Conservation (phyloP, 2,797 vertebrate species). For the Myotis findleyi region DNA sequence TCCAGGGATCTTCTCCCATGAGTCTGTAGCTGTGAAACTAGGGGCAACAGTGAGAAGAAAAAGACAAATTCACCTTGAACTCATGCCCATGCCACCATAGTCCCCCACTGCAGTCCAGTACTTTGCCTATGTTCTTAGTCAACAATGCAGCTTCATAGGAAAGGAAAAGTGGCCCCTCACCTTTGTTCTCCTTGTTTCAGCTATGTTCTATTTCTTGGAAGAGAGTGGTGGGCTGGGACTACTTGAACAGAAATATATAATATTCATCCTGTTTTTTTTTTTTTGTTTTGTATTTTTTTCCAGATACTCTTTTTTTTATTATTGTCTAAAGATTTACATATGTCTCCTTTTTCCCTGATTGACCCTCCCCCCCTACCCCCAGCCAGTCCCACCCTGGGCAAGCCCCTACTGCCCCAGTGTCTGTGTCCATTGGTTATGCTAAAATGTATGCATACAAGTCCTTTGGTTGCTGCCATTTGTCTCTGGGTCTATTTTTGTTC, state of each 20-base stretch:
- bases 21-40: neutral
- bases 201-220: neutral
- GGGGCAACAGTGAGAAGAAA: neutral
- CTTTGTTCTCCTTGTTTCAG: neutral
- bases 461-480: too few relatives aligned
- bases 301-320: too few relatives aligned
- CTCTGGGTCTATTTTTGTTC: too few relatives aligned
- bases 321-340: too few relatives aligned
- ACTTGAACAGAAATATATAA: neutral
- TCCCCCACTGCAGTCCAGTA: too few relatives aligned
- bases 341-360: too few relatives aligned
- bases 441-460: too few relatives aligned
- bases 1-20: neutral
- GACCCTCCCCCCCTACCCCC: too few relatives aligned
- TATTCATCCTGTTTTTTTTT: neutral
- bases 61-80: neutral
- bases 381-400: too few relatives aligned
- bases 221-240: neutral
- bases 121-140: neutral
- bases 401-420: too few relatives aligned
- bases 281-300: neutral
- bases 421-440: too few relatives aligned
- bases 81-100: fast-evolving
- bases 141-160: neutral
- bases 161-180: neutral